A percentile compares a stretch with the other conserved stretches of the same genome.
These are phyloP conservation scores for Sciurus carolinensis DNA, from an alignment of 2,797 vertebrate genomes.

Conservation along the genomic window DNA sequence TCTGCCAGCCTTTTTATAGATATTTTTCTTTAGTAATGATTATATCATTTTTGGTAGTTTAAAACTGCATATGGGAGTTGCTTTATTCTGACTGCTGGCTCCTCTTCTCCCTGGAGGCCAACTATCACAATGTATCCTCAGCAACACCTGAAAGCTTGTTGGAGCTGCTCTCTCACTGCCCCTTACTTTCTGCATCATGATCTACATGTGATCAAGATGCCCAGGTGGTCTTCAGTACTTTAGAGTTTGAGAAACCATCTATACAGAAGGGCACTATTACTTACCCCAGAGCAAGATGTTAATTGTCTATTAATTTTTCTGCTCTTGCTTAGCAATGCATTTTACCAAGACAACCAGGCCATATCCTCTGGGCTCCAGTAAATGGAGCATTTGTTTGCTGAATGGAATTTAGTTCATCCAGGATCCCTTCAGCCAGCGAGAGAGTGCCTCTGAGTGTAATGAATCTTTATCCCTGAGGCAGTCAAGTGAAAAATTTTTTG, in stretches of 20 bases:
- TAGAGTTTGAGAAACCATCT: not conserved
- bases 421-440: not conserved
- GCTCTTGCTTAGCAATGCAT: not conserved
- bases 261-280: not conserved
- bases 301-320: not conserved
- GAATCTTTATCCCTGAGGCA: not conserved
- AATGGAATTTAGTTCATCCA: not conserved
- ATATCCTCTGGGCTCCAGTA: rapidly evolving
- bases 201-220: not conserved
- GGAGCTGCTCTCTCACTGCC: not conserved
- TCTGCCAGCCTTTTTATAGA: too few species aligned
- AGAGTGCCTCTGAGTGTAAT: not conserved
- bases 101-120: not conserved
- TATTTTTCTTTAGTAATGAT: too few species aligned
- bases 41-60: too few species aligned
- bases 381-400: not conserved
- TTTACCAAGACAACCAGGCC: not conserved
- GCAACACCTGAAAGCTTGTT: too few species aligned
- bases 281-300: not conserved
- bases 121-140: not conserved
- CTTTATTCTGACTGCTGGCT: not conserved
- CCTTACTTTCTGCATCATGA: not conserved
- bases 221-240: not conserved
- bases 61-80: not conserved
- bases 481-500: not conserved